Base-by-base conservation (phyloP, 2,113 vertebrate genomes). In the Labeo rohita region DNA sequence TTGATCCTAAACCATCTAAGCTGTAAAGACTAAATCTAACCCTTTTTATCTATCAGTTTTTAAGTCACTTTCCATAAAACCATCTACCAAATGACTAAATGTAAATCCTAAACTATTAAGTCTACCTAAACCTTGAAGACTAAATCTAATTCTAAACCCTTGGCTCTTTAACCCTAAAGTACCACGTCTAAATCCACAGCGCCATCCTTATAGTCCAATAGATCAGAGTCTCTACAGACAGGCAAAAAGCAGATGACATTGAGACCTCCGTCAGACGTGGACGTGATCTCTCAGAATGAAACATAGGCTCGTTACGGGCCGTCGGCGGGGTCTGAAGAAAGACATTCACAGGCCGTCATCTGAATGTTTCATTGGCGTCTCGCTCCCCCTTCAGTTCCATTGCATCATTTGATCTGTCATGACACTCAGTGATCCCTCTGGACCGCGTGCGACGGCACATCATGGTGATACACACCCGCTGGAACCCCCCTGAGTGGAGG, bases 341-440 rank as follows among this genome's bases (percentile, higher is more conserved):
- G 79, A 56, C 75, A 56, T 61, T 80, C 77, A 45, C 36, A 15
- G 34, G 52, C 52, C 54, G 4, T 68, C 80, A 68, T 50, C 15
- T 21, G 28, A 68, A 70, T 50, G 43, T 66, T 66, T 81, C 56
- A 23, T 18, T 18, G 56, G 59, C 68, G 54, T 78, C 36, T 16
- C 13, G 34, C 70, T 50, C 59, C 36, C 76, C 81, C 66, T 59
- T 72, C 70, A 61, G 68, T 87, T 85, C 36, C n/a, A 70, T 85
- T 83, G 73, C 84, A 88, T 88, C 84, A 88, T 63, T 72, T 74
- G 43, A 80, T 80, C 54, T 75, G 49, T 85, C 87, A 83, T 78
- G 52, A 85, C 76, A 73, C 86, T 68, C 21, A 65, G 52, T 4
- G 65, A 68, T 82, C 78, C 78, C 49, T 80, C 52, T 39, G 78